Evolutionary conservation across 2,888 invertebrate genomes (phyloP).

Genomic region (Coelogynopora nodosa): DNA sequence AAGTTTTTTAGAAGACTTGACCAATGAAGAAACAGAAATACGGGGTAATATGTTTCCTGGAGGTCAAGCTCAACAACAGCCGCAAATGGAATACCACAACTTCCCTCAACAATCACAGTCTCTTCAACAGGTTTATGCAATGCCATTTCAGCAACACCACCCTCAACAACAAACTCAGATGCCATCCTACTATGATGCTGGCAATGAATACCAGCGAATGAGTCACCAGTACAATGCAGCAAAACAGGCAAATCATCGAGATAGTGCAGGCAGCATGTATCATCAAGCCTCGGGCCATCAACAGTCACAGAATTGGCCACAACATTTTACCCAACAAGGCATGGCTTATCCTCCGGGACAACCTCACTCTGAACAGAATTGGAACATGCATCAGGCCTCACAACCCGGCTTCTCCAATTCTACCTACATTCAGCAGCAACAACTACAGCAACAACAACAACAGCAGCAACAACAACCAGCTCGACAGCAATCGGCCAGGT

Average conservation of each 20-base stretch:
- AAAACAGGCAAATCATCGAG: background rate
- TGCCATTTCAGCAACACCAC: background rate
- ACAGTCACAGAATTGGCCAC: background rate
- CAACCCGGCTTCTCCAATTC: background rate
- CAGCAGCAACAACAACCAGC: background rate
- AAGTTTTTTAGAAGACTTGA: background rate
- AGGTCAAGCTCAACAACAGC: background rate
- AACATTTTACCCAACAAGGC: background rate
- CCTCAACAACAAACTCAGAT: background rate
- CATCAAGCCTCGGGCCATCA: background rate
- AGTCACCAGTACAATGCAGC: background rate
- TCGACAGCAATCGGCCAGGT: background rate
- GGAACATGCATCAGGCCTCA: background rate
- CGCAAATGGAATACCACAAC: background rate
- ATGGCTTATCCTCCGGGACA: background rate
- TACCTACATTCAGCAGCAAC: background rate
- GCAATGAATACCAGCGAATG: background rate
- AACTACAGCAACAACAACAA: background rate
- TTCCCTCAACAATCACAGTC: background rate
- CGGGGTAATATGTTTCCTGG: background rate
- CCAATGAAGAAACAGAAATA: background rate
- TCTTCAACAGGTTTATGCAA: background rate
- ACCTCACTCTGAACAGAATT: background rate
- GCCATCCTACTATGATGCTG: background rate
- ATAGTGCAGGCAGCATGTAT: background rate